Evolutionary conservation across 2,888 invertebrate genomes (phyloP).

Genomic region (Phalangium opilio): DNA sequence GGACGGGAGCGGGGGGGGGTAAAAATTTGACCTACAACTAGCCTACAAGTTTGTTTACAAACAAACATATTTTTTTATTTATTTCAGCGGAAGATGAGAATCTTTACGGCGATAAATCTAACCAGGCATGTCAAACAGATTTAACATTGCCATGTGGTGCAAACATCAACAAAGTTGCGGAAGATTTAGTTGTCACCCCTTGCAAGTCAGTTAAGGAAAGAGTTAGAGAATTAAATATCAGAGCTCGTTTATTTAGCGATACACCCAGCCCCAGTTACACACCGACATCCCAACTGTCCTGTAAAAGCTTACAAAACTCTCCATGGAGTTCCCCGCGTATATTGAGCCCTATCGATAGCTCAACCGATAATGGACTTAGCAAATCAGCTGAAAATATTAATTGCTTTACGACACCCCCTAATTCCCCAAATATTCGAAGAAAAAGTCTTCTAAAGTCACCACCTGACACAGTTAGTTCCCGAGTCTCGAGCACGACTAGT

Average conservation of each 20-base stretch:
- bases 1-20: too few relatives aligned
- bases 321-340: conserved; percentile 38
- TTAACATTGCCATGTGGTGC: conserved; percentile 16
- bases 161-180: conserved; percentile 1
- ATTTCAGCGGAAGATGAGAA: too few relatives aligned
- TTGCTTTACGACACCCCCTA: conserved; percentile 18
- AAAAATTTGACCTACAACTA: too few relatives aligned
- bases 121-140: conserved; percentile 36
- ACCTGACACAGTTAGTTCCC: conserved; percentile 1
- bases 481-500: neutral
- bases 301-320: conserved; percentile 29
- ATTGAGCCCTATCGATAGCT: conserved; percentile 35
- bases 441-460: conserved; percentile 1
- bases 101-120: conserved; percentile 14
- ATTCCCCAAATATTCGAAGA: conserved; percentile 26
- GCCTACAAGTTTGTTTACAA: too few relatives aligned
- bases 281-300: conserved; percentile 19
- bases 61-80: too few relatives aligned
- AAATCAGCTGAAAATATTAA: conserved; percentile 33
- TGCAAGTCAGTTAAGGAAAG: conserved; percentile 31
- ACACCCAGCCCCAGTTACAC: conserved; percentile 23
- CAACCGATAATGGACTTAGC: conserved; percentile 30
- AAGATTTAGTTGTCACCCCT: conserved; percentile 4
- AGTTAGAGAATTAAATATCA: conserved; percentile 35
- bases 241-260: conserved; percentile 36